Evolutionary conservation across 2,113 vertebrate species (phyloP).

Genomic region (Toxostoma redivivum): DNA sequence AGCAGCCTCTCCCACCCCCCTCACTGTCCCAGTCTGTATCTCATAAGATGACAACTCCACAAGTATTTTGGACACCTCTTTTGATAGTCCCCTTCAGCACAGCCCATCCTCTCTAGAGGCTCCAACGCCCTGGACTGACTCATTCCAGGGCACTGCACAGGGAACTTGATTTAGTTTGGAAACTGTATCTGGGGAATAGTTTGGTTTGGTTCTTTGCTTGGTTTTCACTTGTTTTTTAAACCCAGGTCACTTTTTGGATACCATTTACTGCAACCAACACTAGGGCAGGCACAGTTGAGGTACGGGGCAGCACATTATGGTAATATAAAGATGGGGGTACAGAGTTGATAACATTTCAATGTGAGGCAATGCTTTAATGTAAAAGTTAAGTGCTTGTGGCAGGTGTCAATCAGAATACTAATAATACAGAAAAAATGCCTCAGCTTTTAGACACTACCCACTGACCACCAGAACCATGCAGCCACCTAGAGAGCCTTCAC

Average conservation of each 20-base stretch:
- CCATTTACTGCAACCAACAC: not conserved
- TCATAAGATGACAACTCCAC: accelerated
- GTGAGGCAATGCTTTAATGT: not conserved
- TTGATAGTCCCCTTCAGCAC: not conserved
- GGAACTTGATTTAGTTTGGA: not conserved
- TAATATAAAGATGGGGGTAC: not conserved
- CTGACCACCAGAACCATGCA: not conserved
- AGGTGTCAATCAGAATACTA: not conserved
- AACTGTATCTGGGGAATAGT: not conserved
- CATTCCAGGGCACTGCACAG: accelerated
- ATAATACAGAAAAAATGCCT: not conserved
- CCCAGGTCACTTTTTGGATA: not conserved
- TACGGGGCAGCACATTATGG: not conserved
- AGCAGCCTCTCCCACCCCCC: not conserved
- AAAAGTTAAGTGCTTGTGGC: not conserved
- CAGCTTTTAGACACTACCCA: not conserved
- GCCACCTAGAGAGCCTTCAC: not conserved
- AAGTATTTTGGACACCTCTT: not conserved
- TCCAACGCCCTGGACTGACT: not conserved
- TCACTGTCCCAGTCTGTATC: not conserved
- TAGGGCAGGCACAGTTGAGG: not conserved
- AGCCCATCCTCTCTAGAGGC: not conserved
- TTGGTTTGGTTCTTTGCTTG: not conserved
- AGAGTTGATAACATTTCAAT: not conserved
- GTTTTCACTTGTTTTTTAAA: not conserved